Base-by-base conservation (phyloP, 2,888 invertebrate genomes). In the Athalia cordata region DNA sequence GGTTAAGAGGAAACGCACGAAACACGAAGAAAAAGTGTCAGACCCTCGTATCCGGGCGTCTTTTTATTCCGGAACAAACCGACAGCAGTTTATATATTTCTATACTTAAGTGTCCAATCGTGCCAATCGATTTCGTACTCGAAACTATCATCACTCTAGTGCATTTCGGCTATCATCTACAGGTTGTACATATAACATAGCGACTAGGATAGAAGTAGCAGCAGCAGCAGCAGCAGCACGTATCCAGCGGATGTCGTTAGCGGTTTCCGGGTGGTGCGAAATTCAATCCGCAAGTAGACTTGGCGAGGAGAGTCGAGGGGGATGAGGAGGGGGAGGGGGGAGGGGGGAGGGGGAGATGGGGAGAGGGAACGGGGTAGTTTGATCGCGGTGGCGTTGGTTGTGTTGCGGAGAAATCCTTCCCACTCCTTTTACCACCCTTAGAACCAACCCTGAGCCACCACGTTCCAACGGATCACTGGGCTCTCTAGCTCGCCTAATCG, bases 181-280 rank as follows among this genome's bases (percentile, higher is more conserved):
- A 72, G 72, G 72, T 72, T 72, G 72, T 72, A 59, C 29, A 29
- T n/a, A n/a, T 29, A 29, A 29, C 29, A 2, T 29, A 29, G 29
- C 29, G 1, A 29, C n/a, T n/a, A 29, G 29, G 29, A 29, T 29
- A 29, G 29, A 29, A 29, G 29, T 29, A 29, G 29, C 29, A 2
- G 29, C 29, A 2, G 29, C 29, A 2, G 29, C 29, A 29, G 29
- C 29, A 29, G 29, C 62, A 72, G 47, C 72, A 57, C 72, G 72
- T 72, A 72, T 72, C 72, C 72, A 72, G 5, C 72, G 72, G 72
- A 72, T 72, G 72, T 72, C 72, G 72, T 72, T 72, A 72, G 72
- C 72, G 72, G 72, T 72, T 72, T 72, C 72, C 9, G 50, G 59
- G 59, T 47, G 72, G 72, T 57, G 45, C 72, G 72, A 72, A 72